phyloP scores from a whole-genome alignment of 2,797 vertebrate genomes.

The Coregonus sp. region DNA sequence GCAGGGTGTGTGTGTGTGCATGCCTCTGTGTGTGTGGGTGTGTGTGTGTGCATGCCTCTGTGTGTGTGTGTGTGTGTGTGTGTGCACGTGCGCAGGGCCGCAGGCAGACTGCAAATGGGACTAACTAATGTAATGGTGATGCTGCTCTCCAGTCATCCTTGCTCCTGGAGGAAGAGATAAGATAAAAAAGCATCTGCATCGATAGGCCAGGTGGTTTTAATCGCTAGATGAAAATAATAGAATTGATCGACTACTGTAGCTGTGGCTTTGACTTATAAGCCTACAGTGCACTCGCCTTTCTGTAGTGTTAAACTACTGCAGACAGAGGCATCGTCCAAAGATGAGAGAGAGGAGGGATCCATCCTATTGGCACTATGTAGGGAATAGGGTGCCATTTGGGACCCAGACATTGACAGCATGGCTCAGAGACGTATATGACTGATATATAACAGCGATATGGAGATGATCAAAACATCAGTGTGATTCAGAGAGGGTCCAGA shows the following conservation, averaged over 20 bases:
- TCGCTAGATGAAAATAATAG: neutral
- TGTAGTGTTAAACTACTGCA: neutral
- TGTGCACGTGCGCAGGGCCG: neutral
- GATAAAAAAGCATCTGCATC: neutral
- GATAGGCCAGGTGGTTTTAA: neutral
- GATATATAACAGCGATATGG: neutral
- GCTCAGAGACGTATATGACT: neutral
- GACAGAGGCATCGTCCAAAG: neutral
- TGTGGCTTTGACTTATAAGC: neutral
- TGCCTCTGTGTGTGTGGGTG: neutral
- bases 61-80: too few species aligned
- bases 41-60: neutral
- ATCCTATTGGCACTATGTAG: neutral
- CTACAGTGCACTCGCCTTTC: neutral
- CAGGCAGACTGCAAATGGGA: conserved; percentile 4
- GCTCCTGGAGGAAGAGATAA: neutral
- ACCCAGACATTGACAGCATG: too few species aligned
- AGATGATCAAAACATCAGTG: neutral
- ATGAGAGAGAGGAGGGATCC: neutral
- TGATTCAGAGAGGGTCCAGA: neutral
- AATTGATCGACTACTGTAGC: neutral
- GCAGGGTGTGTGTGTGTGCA: neutral
- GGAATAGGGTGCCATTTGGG: neutral
- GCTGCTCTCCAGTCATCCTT: neutral
- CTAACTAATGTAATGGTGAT: neutral